Evolutionary conservation across 1,140 invertebrate species (phyloP).

Genomic region (Lycorma delicatula): DNA sequence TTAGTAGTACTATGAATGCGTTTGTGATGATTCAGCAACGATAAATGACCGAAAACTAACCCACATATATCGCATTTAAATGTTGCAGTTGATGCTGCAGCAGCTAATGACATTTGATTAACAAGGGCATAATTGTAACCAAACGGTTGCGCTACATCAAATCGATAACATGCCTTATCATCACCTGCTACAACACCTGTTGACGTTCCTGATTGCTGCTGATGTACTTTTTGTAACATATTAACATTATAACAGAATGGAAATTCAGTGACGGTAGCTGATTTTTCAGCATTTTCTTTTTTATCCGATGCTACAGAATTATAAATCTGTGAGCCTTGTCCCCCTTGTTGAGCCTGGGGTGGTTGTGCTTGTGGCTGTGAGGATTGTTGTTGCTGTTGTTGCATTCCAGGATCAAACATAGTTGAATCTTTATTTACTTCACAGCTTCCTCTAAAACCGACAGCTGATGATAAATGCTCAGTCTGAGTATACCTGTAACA

Average conservation of each 20-base stretch:
- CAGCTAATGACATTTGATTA: constrained; percentile 47
- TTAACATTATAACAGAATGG: constrained; percentile 48
- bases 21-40: constrained; percentile 70
- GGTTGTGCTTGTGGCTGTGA: constrained; percentile 16
- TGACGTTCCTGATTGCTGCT: constrained; percentile 14
- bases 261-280: constrained; percentile 41
- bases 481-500: constrained; percentile 39
- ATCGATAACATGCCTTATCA: constrained; percentile 46
- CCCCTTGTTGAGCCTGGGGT: constrained; percentile 13
- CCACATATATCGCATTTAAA: constrained; percentile 81
- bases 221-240: constrained; percentile 42
- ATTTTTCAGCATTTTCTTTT: constrained; percentile 21
- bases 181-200: constrained; percentile 37
- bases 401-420: constrained; percentile 25
- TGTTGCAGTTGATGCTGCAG: constrained; percentile 64
- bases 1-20: constrained; percentile 50
- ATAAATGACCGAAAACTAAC: constrained; percentile 67
- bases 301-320: constrained; percentile 18
- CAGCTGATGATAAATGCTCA: constrained; percentile 33
- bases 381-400: constrained; percentile 18
- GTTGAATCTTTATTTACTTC: constrained; percentile 16
- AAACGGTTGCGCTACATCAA: constrained; percentile 45
- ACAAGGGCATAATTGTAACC: constrained; percentile 45
- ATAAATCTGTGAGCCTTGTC: constrained; percentile 10
- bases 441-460: constrained; percentile 21